Conservation (phyloP, 2,797 vertebrate genomes). For the Streptopelia turtur region DNA sequence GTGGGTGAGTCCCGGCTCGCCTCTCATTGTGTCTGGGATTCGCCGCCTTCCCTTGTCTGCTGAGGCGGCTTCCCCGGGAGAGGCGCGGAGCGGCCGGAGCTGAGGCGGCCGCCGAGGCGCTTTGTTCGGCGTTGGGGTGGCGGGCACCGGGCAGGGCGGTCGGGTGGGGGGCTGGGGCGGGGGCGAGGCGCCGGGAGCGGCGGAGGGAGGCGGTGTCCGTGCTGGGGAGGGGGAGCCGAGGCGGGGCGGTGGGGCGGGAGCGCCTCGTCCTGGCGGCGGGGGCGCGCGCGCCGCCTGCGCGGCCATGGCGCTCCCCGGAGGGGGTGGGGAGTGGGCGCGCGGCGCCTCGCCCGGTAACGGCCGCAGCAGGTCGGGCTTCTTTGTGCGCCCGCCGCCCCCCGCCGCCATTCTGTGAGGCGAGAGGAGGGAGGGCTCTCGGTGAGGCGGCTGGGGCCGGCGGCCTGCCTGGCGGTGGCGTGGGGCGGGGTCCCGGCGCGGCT, state of each 20-base stretch:
- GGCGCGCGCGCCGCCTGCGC: neutral
- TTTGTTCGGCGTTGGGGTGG: neutral
- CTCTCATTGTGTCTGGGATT: conserved; percentile 49
- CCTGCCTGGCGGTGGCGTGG: neutral
- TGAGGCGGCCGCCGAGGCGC: neutral
- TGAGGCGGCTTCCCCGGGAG: neutral
- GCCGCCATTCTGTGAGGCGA: neutral
- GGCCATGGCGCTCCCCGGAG: neutral
- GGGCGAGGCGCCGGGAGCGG: neutral
- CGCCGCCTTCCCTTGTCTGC: conserved; percentile 31
- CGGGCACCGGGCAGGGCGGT: neutral
- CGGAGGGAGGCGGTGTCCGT: neutral
- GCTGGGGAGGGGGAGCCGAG: neutral
- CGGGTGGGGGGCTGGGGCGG: neutral
- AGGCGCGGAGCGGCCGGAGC: neutral
- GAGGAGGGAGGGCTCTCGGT: neutral
- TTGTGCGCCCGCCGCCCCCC: neutral
- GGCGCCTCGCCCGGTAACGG: neutral
- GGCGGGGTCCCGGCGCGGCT: neutral
- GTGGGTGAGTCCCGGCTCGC: conserved; percentile 38
- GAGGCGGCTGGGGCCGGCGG: neutral
- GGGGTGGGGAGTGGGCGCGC: neutral
- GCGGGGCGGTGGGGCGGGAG: neutral
- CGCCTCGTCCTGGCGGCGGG: neutral
- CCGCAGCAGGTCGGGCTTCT: neutral